phyloP scores from a whole-genome alignment of 2,113 vertebrate species.

The Ardeotis arabs region DNA sequence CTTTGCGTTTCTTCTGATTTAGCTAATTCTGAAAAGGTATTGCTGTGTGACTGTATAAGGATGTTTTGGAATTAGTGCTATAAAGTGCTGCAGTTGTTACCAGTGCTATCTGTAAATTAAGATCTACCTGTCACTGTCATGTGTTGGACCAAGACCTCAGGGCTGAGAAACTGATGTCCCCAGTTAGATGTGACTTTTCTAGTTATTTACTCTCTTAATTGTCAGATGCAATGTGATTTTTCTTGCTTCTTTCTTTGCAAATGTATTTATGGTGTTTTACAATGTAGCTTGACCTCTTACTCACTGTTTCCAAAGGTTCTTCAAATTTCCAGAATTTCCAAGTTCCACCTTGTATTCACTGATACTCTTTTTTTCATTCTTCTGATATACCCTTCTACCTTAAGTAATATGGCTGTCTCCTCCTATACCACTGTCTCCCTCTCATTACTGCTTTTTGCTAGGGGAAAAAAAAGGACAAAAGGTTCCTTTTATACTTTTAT shows the following conservation, averaged over 20 bases:
- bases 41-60: background rate
- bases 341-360: background rate
- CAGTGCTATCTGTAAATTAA: background rate
- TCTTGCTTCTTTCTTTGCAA: background rate
- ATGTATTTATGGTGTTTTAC: background rate
- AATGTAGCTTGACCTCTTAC: background rate
- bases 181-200: background rate
- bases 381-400: background rate
- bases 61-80: background rate
- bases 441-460: background rate
- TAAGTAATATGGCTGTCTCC: background rate
- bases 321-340: background rate
- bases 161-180: background rate
- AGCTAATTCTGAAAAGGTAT: background rate
- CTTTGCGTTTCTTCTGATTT: background rate
- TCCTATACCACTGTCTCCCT: background rate
- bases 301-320: background rate
- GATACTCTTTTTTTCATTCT: background rate
- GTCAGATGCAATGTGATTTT: background rate
- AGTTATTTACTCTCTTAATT: background rate
- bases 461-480: background rate
- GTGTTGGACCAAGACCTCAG: background rate
- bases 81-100: background rate
- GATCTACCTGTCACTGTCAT: background rate
- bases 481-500: background rate